Percentiles rank a stretch among this genome's conserved stretches.
Evolutionary conservation across 2,888 invertebrate genomes (phyloP).

Genomic region (Sinopyrophorus schimmeli): DNA sequence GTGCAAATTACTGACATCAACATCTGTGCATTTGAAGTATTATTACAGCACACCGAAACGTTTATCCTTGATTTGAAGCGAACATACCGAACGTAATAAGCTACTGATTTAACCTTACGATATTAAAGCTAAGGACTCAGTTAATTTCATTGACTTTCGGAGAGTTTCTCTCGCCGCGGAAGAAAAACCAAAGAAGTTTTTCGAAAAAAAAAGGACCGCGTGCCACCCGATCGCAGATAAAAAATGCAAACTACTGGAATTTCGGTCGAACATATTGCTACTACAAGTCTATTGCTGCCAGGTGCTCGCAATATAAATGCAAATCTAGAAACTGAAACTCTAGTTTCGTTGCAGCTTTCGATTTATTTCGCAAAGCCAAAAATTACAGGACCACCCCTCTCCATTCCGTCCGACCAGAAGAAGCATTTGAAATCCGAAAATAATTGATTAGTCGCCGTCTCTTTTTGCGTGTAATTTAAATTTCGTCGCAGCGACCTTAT

Average conservation of each 20-base stretch:
- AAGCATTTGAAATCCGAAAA: too few species aligned
- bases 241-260: constrained; percentile 14
- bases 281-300: constrained; percentile 18
- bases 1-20: constrained; percentile 17
- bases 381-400: too few species aligned
- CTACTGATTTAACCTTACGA: neutral
- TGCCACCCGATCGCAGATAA: constrained; percentile 1
- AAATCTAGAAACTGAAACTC: constrained; percentile 25
- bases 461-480: too few species aligned
- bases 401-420: too few species aligned
- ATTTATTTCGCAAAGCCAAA: too few species aligned
- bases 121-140: too few species aligned
- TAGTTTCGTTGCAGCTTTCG: constrained; percentile 12
- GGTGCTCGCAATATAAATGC: constrained; percentile 27
- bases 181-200: too few species aligned
- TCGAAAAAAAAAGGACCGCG: too few species aligned
- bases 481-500: too few species aligned
- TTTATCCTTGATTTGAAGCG: constrained; percentile 11
- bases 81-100: constrained; percentile 7
- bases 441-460: too few species aligned
- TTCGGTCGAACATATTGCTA: constrained; percentile 21
- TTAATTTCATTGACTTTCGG: too few species aligned
- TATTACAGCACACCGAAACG: constrained; percentile 14
- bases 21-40: constrained; percentile 19
- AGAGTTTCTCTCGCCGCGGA: too few species aligned